Evolutionary conservation across 2,113 vertebrate genomes (phyloP), one percentile per base, ranked within the genome.

Genomic region (Carassius auratus): DNA sequence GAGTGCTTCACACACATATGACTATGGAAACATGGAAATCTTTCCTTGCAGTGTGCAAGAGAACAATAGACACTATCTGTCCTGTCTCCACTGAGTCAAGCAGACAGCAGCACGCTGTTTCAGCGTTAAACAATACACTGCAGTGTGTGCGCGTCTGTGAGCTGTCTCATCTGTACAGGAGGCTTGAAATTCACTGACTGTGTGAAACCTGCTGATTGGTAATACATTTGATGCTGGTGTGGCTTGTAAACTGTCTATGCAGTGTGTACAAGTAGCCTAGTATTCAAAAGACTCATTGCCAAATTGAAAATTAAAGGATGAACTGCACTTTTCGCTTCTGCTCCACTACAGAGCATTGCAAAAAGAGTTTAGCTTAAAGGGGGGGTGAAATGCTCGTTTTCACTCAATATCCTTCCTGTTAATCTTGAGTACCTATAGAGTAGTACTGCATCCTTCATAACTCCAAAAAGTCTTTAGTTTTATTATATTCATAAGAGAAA

Each of bases 11-110:
- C 50, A 68, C n/a, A 75, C 14, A 45, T 68, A 55, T 76, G 61
- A 86, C 87, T 84, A 86, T 76, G 30, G 71, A 81, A 59, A 36
- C 55, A 75, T 81, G 75, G 52, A 73, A 73, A 45, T 79, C 66
- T 59, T 73, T 69, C 52, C 66, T 84, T 76, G 55, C 23, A 48
- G 48, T 57, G 33, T 73, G 50, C 57, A 57, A 59, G 66, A 79
- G 84, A 83, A 87, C 85, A 89, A 89, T 79, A 68, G 88, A 85
- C 74, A 38, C 86, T 59, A 52, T 76, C 88, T 85, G 74, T 64
- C 42, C 83, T 38, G 64, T 87, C 88, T 79, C 88, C 88, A 83
- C 52, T 36, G 73, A 68, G 19, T 71, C 30, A 73, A 73, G 81
- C 81, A 50, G 75, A 79, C 83, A 85, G 80, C 69, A 83, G n/a